Percentiles rank a stretch among this genome's conserved stretches.
These are phyloP conservation scores for Eudiplozoon nipponicum DNA, from an alignment of 2,888 invertebrate genomes.

Conservation along the genomic window DNA sequence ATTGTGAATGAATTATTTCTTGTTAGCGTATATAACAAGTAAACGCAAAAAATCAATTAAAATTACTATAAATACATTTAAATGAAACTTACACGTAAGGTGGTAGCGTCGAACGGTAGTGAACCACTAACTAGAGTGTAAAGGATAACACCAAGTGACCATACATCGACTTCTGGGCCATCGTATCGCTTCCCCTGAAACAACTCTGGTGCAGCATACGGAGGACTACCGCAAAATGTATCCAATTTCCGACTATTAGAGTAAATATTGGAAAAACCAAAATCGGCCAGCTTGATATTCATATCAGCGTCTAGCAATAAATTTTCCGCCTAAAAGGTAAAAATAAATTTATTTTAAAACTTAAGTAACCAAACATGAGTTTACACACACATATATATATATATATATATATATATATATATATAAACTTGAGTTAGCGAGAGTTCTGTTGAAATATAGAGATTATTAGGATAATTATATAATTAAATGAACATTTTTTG, in stretches of 20 bases:
- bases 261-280: constrained; percentile 95
- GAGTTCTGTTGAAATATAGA: too few relatives aligned
- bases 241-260: constrained; percentile 88
- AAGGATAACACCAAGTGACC: constrained; percentile 14
- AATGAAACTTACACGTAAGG: constrained; percentile 6
- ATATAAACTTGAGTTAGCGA: too few relatives aligned
- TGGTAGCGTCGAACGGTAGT: constrained; percentile 14
- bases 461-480: too few relatives aligned
- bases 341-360: too few relatives aligned
- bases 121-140: constrained; percentile 16
- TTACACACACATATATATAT: too few relatives aligned
- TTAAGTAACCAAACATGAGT: too few relatives aligned
- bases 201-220: constrained; percentile 90
- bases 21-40: too few relatives aligned
- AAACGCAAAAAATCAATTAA: too few relatives aligned
- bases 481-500: too few relatives aligned
- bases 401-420: too few relatives aligned
- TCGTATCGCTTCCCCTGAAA: constrained; percentile 32
- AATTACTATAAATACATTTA: too few relatives aligned
- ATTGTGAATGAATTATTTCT: too few relatives aligned
- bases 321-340: constrained; percentile 54
- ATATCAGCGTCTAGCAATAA: constrained; percentile 89
- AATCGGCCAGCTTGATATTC: constrained; percentile 99
- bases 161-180: constrained; percentile 16
- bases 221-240: constrained; percentile 96